These are phyloP conservation scores for Agapornis canus DNA, from an alignment of 2,797 vertebrate genomes.

Conservation along the genomic window DNA sequence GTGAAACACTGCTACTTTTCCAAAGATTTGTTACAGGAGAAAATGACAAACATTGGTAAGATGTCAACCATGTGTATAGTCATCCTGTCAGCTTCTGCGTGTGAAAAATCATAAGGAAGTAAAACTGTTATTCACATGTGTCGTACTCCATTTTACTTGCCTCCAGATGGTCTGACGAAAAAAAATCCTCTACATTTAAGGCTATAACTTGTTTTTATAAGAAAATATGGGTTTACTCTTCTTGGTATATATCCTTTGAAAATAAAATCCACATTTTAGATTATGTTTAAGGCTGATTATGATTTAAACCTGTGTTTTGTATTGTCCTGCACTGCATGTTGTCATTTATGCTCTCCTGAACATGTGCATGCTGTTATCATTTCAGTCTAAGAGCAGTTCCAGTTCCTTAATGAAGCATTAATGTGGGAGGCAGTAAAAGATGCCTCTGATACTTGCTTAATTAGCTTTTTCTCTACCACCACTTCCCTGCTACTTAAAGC, in stretches of 20 bases:
- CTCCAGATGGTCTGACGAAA: background rate
- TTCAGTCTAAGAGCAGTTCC: background rate
- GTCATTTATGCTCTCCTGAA: background rate
- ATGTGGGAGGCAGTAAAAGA: conserved; percentile 1
- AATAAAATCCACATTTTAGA: background rate
- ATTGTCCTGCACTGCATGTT: background rate
- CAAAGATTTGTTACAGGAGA: conserved; percentile 15
- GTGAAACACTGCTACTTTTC: background rate
- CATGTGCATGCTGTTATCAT: background rate
- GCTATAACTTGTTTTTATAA: background rate
- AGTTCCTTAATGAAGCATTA: conserved; percentile 13
- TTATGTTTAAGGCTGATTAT: background rate
- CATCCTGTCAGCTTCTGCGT: background rate
- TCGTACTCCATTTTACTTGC: background rate
- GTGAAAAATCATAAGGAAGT: background rate
- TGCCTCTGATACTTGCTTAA: background rate
- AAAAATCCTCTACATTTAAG: background rate
- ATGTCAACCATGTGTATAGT: background rate
- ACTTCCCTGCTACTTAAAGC: background rate
- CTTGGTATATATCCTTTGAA: background rate
- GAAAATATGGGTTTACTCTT: background rate
- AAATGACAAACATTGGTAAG: conserved; percentile 5
- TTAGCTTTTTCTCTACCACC: background rate
- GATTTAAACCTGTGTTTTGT: background rate
- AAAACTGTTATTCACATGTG: background rate